phyloP scores from a whole-genome alignment of 2,113 vertebrate species.

The Phodopus roborovskii region DNA sequence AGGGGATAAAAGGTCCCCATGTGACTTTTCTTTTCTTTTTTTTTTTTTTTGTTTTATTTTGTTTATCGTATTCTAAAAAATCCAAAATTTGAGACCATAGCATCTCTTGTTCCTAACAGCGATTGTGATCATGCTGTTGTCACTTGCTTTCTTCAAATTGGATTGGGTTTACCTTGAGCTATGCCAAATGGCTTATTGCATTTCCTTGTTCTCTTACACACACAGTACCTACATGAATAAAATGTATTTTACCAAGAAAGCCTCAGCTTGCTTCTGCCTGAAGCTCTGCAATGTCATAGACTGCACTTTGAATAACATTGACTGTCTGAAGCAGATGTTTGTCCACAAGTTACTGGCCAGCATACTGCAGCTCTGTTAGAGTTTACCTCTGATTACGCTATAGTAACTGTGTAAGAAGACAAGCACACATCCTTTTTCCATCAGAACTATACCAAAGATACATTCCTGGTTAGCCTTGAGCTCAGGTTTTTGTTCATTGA shows the following conservation, averaged over 20 bases:
- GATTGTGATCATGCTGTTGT: not conserved
- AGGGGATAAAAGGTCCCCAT: not conserved
- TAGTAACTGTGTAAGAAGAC: slow-evolving; percentile 50
- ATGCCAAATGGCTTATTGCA: not conserved
- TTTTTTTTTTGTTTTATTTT: not conserved
- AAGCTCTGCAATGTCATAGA: not conserved
- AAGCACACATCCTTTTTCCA: not conserved
- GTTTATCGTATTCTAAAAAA: not conserved
- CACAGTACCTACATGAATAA: slow-evolving; percentile 37
- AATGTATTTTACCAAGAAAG: slow-evolving; percentile 30
- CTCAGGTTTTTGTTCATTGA: slow-evolving; percentile 69
- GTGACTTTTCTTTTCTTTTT: not conserved
- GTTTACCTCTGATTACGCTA: slow-evolving; percentile 11
- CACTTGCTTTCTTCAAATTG: slow-evolving; percentile 20
- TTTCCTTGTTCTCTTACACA: slow-evolving; percentile 1
- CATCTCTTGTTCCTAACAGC: not conserved
- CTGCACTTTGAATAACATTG: not conserved
- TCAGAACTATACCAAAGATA: slow-evolving; percentile 34
- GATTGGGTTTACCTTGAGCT: not conserved
- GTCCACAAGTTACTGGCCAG: not conserved
- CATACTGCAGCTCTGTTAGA: slow-evolving; percentile 36
- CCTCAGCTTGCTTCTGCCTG: slow-evolving; percentile 37
- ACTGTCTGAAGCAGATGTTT: slow-evolving; percentile 35
- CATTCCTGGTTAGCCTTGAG: slow-evolving; percentile 48
- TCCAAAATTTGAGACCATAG: slow-evolving; percentile 29